Percentiles rank a stretch among this genome's conserved stretches.
phyloP scores from a whole-genome alignment of 2,888 invertebrate species.

The Caenorhabditis sulstoni region DNA sequence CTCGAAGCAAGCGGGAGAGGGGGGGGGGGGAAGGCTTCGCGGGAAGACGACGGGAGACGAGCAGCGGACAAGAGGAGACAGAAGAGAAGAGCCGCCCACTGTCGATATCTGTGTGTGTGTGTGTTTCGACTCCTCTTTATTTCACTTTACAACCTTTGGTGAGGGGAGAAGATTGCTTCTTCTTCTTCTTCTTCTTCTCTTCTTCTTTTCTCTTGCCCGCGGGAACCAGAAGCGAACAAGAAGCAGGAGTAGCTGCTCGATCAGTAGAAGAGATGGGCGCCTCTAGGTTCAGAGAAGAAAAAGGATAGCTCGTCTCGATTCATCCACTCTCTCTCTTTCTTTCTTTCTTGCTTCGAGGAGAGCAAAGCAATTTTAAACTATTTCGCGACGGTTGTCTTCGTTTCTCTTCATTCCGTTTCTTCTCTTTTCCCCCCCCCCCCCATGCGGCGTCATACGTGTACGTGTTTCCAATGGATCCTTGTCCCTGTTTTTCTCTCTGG shows the following conservation, averaged over 20 bases:
- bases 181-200: constrained; percentile 22
- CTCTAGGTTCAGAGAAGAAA: too few relatives aligned
- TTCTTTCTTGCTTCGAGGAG: background rate
- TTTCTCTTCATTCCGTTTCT: constrained; percentile 7
- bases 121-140: constrained; percentile 42
- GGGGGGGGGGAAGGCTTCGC: constrained; percentile 4
- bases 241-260: constrained; percentile 1
- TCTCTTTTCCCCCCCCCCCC: constrained; percentile 1
- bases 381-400: constrained; percentile 7
- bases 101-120: constrained; percentile 22
- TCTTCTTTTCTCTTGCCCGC: constrained; percentile 16
- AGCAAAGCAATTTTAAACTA: constrained; percentile 59
- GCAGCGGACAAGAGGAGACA: constrained; percentile 1
- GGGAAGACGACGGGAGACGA: constrained; percentile 18
- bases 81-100: constrained; percentile 62
- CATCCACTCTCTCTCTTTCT: too few relatives aligned
- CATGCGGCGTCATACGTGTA: constrained; percentile 13
- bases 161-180: constrained; percentile 10
- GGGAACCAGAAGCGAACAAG: constrained; percentile 14
- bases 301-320: too few relatives aligned
- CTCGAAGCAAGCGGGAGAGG: constrained; percentile 8
- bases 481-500: background rate
- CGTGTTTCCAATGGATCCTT: background rate
- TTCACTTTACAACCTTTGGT: constrained; percentile 58
- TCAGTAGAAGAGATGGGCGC: constrained; percentile 4